phyloP scores from a whole-genome alignment of 1,140 invertebrate species.

The Eurosta solidaginis region DNA sequence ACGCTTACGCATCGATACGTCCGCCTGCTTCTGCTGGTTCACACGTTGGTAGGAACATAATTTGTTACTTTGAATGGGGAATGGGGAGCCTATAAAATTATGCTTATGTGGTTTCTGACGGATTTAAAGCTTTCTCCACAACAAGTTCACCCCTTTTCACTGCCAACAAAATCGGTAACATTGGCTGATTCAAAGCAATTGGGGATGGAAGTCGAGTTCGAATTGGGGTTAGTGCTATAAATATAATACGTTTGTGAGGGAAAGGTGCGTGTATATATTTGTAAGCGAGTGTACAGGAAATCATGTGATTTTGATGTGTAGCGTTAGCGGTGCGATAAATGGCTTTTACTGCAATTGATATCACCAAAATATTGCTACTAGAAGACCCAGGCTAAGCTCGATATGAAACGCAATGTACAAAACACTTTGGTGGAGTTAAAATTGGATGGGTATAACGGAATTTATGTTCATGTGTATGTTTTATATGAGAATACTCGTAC shows the following conservation, averaged over 20 bases:
- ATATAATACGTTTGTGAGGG: not conserved
- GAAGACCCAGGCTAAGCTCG: no score
- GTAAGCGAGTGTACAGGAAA: not conserved
- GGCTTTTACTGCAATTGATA: constrained; percentile 60
- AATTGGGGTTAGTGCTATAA: not conserved
- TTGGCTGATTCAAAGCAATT: not conserved
- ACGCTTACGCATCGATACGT: not conserved
- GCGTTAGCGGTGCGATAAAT: constrained; percentile 55
- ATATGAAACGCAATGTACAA: no score
- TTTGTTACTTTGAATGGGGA: not conserved
- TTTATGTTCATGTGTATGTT: no score
- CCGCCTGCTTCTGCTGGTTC: not conserved
- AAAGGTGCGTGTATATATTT: not conserved
- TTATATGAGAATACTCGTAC: no score
- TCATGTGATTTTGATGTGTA: constrained; percentile 35
- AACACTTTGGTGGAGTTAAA: no score
- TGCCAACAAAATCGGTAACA: not conserved
- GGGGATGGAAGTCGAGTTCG: not conserved
- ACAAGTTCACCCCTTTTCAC: not conserved
- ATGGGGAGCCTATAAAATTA: constrained; percentile 48
- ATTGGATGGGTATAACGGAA: no score
- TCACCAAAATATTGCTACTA: constrained; percentile 51
- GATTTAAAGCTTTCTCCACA: not conserved
- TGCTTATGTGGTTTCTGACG: constrained; percentile 43
- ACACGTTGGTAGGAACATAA: not conserved